phyloP scores from a whole-genome alignment of 2,113 vertebrate species.

The Maccullochella peelii region DNA sequence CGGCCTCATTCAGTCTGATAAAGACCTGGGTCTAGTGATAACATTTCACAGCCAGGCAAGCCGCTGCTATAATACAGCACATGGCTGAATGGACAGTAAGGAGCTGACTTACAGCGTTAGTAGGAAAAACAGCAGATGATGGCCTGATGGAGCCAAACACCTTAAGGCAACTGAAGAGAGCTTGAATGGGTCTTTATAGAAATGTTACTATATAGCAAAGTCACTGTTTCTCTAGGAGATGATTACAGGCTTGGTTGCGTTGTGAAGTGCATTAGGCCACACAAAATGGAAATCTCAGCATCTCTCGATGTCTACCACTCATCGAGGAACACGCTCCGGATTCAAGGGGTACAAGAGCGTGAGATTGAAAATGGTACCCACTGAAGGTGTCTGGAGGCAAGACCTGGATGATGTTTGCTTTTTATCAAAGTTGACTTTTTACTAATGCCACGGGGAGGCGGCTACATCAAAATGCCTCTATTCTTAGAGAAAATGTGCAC shows the following conservation, averaged over 20 bases:
- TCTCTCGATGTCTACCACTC: slow-evolving; percentile 40
- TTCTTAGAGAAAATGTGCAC: slow-evolving; percentile 72
- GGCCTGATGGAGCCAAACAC: slow-evolving; percentile 45
- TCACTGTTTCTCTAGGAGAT: slow-evolving; percentile 52
- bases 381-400: slow-evolving; percentile 51
- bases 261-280: slow-evolving; percentile 54
- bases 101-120: neutral
- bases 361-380: slow-evolving; percentile 66
- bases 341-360: slow-evolving; percentile 50
- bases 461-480: slow-evolving; percentile 69
- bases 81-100: slow-evolving; percentile 29
- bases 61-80: slow-evolving; percentile 28
- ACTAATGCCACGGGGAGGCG: slow-evolving; percentile 63
- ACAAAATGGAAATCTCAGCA: slow-evolving; percentile 46
- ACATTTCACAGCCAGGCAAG: slow-evolving; percentile 59
- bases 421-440: slow-evolving; percentile 82
- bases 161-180: slow-evolving; percentile 26
- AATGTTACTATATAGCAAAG: slow-evolving; percentile 28
- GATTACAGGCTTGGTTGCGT: slow-evolving; percentile 60
- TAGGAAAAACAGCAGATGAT: slow-evolving; percentile 34
- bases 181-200: slow-evolving; percentile 49
- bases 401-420: slow-evolving; percentile 62
- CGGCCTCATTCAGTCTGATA: slow-evolving; percentile 62
- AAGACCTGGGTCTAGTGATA: slow-evolving; percentile 65
- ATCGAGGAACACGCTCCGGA: slow-evolving; percentile 45